phyloP scores from a whole-genome alignment of 2,888 invertebrate species.

The Drosophila nr. medialis region DNA sequence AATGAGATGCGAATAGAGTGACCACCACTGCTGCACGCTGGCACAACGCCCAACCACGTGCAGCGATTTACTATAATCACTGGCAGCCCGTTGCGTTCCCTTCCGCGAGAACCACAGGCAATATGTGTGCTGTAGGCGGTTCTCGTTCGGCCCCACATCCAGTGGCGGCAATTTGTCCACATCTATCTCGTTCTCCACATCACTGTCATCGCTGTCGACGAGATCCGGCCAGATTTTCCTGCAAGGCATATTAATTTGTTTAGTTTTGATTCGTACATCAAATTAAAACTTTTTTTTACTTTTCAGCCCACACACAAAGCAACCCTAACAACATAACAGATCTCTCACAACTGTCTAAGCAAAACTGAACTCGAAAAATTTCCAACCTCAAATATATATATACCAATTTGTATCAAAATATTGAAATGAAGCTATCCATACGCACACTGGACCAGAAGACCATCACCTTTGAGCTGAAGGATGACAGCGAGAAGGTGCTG shows the following conservation, averaged over 20 bases:
- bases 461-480: slow-evolving; percentile 93
- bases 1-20: slow-evolving; percentile 95
- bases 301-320: not conserved
- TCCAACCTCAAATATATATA: not conserved
- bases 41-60: slow-evolving; percentile 94
- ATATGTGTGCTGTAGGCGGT: slow-evolving; percentile 96
- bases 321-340: not conserved
- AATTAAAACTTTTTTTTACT: not conserved
- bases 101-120: slow-evolving; percentile 94
- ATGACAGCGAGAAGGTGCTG: slow-evolving; percentile 92
- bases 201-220: slow-evolving; percentile 88
- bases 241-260: slow-evolving; percentile 43
- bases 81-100: slow-evolving; percentile 84
- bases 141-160: slow-evolving; percentile 93
- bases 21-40: slow-evolving; percentile 99
- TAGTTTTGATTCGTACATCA: slow-evolving; percentile 39
- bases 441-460: slow-evolving; percentile 97
- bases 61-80: slow-evolving; percentile 87
- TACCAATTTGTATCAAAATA: not conserved
- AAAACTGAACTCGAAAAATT: not conserved
- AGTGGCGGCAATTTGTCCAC: slow-evolving; percentile 87
- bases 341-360: not conserved
- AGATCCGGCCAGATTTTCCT: slow-evolving; percentile 83
- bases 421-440: slow-evolving; percentile 88
- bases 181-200: slow-evolving; percentile 87